phyloP scores from a whole-genome alignment of 2,797 vertebrate genomes.

The Sciurus carolinensis region DNA sequence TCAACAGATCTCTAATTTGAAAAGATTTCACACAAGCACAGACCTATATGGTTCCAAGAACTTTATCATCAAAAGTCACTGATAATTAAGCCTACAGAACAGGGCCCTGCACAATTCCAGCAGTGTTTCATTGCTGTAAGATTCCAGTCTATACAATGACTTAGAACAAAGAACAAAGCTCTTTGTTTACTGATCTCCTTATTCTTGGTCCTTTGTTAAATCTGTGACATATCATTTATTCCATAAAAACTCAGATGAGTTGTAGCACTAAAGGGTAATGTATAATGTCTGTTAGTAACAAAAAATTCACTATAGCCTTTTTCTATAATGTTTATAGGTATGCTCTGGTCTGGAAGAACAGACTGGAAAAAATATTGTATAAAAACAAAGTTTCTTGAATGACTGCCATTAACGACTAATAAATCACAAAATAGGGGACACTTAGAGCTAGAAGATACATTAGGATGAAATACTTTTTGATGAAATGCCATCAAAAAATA shows the following conservation, averaged over 20 bases:
- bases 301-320: background rate
- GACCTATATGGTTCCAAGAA: background rate
- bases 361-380: background rate
- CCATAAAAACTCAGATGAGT: background rate
- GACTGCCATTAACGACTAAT: background rate
- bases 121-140: background rate
- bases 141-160: background rate
- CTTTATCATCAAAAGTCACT: background rate
- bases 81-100: background rate
- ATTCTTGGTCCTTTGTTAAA: background rate
- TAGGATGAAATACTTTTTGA: background rate
- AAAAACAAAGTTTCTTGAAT: slow-evolving; percentile 33
- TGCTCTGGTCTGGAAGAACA: background rate
- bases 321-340: background rate
- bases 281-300: background rate
- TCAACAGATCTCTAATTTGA: slow-evolving; percentile 26
- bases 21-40: background rate
- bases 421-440: background rate
- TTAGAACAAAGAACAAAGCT: background rate
- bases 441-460: background rate
- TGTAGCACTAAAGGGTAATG: background rate
- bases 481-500: background rate
- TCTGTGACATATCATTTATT: background rate
- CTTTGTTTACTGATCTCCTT: background rate
- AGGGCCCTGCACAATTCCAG: background rate